phyloP scores from a whole-genome alignment of 1,140 invertebrate species.

The Steinernema feltiae region DNA sequence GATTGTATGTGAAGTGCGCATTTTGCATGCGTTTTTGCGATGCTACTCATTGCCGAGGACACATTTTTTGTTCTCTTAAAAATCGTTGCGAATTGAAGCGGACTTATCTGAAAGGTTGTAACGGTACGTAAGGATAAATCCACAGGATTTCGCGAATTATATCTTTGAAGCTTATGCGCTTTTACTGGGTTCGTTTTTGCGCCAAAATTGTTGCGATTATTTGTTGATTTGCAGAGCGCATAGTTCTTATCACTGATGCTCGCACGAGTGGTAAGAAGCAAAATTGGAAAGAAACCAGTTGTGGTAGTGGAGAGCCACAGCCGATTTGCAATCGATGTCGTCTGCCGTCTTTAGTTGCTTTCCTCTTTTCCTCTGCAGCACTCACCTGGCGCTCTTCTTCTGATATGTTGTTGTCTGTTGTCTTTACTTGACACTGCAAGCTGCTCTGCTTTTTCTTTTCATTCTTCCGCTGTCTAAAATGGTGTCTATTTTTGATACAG shows the following conservation, averaged over 20 bases:
- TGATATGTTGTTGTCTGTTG: background rate
- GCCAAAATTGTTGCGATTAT: background rate
- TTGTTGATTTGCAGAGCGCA: background rate
- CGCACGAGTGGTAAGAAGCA: background rate
- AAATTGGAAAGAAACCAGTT: conserved; percentile 1
- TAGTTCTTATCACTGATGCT: background rate
- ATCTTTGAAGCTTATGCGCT: too few relatives aligned
- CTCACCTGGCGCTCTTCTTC: background rate
- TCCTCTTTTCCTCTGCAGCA: background rate
- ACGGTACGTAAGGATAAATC: too few relatives aligned
- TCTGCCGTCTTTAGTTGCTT: conserved; percentile 11
- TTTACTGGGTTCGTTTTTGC: too few relatives aligned
- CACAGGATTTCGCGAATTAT: too few relatives aligned
- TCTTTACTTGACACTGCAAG: background rate
- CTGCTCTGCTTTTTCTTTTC: background rate
- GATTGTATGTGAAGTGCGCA: too few relatives aligned
- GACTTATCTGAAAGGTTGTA: too few relatives aligned
- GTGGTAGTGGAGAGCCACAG: background rate
- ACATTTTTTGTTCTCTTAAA: too few relatives aligned
- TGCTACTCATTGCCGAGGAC: too few relatives aligned
- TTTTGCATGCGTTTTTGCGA: too few relatives aligned
- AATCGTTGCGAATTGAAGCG: too few relatives aligned
- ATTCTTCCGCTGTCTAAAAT: too few relatives aligned
- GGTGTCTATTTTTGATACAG: too few relatives aligned
- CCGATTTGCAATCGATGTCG: conserved; percentile 13